Evolutionary conservation across 2,888 invertebrate species (phyloP).

Genomic region (Xanthia icteritia): DNA sequence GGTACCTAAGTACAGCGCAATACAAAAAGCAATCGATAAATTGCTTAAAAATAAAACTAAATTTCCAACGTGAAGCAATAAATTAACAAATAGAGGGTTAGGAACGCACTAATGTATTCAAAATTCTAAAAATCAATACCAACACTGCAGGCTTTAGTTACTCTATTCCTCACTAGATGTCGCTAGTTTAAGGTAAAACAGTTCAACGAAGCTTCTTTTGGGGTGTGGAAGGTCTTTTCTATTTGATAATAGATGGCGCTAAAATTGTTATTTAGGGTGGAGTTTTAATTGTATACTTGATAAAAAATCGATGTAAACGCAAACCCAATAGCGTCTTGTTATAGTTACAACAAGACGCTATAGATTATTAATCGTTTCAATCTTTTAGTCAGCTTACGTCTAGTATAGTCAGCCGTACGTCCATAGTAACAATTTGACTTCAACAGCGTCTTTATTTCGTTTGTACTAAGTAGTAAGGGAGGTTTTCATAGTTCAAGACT

Average conservation of each 20-base stretch:
- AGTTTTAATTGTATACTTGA: slow-evolving; percentile 2
- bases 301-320: neutral
- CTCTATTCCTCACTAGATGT: slow-evolving; percentile 74
- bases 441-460: neutral
- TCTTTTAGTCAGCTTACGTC: neutral
- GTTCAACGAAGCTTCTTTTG: neutral
- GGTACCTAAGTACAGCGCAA: neutral
- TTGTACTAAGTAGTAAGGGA: too few relatives aligned
- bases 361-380: neutral
- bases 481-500: too few relatives aligned
- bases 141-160: slow-evolving; percentile 22
- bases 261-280: neutral
- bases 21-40: slow-evolving; percentile 13
- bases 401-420: neutral
- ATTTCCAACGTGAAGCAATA: slow-evolving; percentile 46
- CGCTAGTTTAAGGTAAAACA: slow-evolving; percentile 48
- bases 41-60: slow-evolving; percentile 18
- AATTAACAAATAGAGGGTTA: slow-evolving; percentile 43
- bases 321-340: neutral
- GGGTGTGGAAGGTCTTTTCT: slow-evolving; percentile 15
- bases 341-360: too few relatives aligned
- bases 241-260: slow-evolving; percentile 53
- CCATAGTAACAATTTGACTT: neutral
- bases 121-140: slow-evolving; percentile 64
- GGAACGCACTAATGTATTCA: slow-evolving; percentile 59